Evolutionary conservation across 2,797 vertebrate genomes (phyloP).

Genomic region (Enteromius unitaeniatus): DNA sequence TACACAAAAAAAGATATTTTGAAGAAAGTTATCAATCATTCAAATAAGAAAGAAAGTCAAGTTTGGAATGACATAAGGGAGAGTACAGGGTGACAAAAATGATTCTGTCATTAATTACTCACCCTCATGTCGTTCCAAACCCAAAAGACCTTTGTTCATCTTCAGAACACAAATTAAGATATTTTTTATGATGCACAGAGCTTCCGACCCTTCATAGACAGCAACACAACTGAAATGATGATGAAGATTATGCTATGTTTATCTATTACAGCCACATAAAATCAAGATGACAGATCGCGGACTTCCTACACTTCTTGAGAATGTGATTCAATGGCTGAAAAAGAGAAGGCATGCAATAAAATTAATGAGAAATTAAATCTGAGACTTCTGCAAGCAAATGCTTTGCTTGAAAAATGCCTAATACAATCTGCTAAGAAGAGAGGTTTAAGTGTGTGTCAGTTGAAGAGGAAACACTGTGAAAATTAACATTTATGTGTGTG

Average conservation of each 20-base stretch:
- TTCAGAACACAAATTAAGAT: too few species aligned
- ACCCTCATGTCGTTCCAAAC: too few species aligned
- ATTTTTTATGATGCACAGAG: too few species aligned
- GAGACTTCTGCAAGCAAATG: too few species aligned
- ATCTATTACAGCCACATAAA: neutral
- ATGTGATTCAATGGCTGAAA: neutral
- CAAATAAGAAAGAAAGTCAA: too few species aligned
- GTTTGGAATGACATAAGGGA: neutral
- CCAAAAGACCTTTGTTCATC: too few species aligned
- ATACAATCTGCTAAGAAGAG: neutral
- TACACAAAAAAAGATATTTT: too few species aligned
- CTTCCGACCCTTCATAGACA: too few species aligned
- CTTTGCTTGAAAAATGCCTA: neutral
- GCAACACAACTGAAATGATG: too few species aligned
- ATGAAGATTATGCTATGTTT: neutral
- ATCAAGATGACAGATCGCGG: neutral
- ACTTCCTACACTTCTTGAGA: neutral
- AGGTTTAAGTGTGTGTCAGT: neutral
- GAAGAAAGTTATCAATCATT: too few species aligned
- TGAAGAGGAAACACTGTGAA: neutral
- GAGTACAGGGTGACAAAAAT: neutral
- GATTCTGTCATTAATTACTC: too few species aligned
- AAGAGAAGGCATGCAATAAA: neutral
- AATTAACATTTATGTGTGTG: neutral
- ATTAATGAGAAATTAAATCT: neutral